phyloP scores from a whole-genome alignment of 1,140 invertebrate species.

The Schlechtendalia chinensis region DNA sequence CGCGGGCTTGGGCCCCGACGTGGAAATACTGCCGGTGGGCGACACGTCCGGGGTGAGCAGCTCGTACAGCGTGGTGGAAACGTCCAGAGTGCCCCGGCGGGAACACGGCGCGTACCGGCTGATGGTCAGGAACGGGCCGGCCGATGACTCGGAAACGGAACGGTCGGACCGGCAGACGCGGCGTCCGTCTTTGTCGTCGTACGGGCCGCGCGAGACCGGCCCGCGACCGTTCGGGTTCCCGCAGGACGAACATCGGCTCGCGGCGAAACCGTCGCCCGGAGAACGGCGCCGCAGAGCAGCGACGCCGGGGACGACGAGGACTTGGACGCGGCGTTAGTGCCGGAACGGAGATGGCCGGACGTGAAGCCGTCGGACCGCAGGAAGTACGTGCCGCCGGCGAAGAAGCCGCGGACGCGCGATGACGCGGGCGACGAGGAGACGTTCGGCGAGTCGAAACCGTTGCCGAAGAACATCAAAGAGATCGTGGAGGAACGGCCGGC shows the following conservation, averaged over 20 bases:
- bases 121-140: too few relatives aligned
- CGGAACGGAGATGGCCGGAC: background rate
- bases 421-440: constrained; percentile 4
- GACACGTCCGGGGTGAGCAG: constrained; percentile 37
- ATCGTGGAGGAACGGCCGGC: constrained; percentile 40
- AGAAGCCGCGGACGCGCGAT: background rate
- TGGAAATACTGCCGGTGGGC: constrained; percentile 32
- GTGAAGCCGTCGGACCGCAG: background rate
- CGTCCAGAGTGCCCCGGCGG: constrained; percentile 12
- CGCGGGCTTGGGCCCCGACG: background rate
- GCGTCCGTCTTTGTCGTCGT: background rate
- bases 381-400: background rate
- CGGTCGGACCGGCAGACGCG: background rate
- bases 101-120: background rate
- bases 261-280: background rate
- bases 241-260: background rate
- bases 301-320: constrained; percentile 6
- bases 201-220: background rate
- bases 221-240: constrained; percentile 19
- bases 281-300: background rate
- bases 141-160: background rate
- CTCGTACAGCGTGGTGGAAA: constrained; percentile 50
- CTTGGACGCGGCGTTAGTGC: background rate
- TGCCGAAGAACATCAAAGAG: constrained; percentile 44
- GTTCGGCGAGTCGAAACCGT: background rate